phyloP scores from a whole-genome alignment of 2,113 vertebrate species.

The Coryphaenoides rupestris region DNA sequence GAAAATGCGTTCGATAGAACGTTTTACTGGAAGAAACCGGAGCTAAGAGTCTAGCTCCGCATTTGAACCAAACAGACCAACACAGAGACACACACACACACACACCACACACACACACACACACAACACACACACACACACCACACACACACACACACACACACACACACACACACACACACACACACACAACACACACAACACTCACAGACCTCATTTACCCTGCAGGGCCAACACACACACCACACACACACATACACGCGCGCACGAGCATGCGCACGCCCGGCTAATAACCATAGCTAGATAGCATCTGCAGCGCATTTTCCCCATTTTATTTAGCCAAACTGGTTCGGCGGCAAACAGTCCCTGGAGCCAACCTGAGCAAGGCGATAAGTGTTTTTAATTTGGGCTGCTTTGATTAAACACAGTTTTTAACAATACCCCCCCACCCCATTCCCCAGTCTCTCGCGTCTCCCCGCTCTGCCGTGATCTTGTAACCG shows the following conservation, averaged over 20 bases:
- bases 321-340: conserved; percentile 46
- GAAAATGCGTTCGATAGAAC: no score
- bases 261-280: conserved; percentile 7
- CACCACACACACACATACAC: not conserved
- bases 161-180: conserved; percentile 3
- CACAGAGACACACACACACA: no score
- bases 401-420: conserved; percentile 65
- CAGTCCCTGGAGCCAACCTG: conserved; percentile 49
- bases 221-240: no score
- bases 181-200: not conserved
- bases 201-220: no score
- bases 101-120: no score
- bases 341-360: conserved; percentile 41
- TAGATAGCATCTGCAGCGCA: conserved; percentile 46
- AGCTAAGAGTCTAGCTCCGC: no score
- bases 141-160: no score
- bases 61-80: no score
- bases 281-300: conserved; percentile 39
- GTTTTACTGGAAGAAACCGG: no score
- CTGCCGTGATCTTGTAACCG: conserved; percentile 44
- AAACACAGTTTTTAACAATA: conserved; percentile 54
- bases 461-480: conserved; percentile 30
- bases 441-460: conserved; percentile 33
- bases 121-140: no score
- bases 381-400: conserved; percentile 57